Conservation (phyloP, 2,113 vertebrate species). For the Uropsilus gracilis region DNA sequence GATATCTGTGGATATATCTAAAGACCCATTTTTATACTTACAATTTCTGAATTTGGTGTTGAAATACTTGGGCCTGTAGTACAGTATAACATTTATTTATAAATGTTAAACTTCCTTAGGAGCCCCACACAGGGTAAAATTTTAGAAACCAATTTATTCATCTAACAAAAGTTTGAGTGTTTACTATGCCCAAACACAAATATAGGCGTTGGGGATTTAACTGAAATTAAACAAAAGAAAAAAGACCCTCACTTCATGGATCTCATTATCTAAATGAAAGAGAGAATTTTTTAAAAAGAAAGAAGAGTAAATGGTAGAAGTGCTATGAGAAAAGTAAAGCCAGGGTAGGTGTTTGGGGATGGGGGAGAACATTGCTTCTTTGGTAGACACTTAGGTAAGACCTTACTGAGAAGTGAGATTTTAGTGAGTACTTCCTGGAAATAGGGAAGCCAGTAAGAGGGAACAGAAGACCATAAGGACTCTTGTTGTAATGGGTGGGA, state of each 20-base stretch:
- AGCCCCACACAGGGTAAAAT: background rate
- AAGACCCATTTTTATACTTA: background rate
- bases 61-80: background rate
- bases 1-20: background rate
- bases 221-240: background rate
- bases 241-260: background rate
- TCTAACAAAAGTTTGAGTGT: background rate
- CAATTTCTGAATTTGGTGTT: background rate
- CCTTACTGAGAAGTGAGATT: background rate
- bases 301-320: background rate
- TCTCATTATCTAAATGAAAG: background rate
- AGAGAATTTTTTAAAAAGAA: background rate
- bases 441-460: background rate
- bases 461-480: background rate
- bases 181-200: background rate
- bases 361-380: background rate
- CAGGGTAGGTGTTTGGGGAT: background rate
- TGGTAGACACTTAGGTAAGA: background rate
- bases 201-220: background rate
- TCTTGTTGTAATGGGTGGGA: background rate
- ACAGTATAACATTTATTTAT: background rate
- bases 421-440: background rate
- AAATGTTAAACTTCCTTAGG: background rate
- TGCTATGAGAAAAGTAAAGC: background rate
- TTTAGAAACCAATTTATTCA: background rate